phyloP scores from a whole-genome alignment of 2,113 vertebrate species.

The Varanus salvator region DNA sequence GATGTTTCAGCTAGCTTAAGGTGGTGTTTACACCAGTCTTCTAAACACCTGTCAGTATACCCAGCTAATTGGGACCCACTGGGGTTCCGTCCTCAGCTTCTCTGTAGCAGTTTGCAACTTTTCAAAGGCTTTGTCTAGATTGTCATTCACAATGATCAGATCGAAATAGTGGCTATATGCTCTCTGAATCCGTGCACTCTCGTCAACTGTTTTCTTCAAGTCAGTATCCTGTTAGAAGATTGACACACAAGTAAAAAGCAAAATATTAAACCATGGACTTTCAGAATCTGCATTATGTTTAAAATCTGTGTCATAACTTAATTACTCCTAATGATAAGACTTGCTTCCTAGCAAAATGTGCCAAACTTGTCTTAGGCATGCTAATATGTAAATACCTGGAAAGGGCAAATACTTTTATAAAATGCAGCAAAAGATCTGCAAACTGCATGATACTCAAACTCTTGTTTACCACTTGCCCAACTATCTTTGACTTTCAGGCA shows the following conservation, averaged over 20 bases:
- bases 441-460: not conserved
- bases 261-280: not conserved
- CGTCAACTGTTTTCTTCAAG: constrained; percentile 97
- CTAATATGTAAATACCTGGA: not conserved
- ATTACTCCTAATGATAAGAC: not conserved
- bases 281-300: not conserved
- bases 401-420: not conserved
- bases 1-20: constrained; percentile 52
- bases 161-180: constrained; percentile 98
- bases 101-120: constrained; percentile 91
- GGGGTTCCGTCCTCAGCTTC: constrained; percentile 86
- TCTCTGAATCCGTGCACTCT: constrained; percentile 92
- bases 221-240: constrained; percentile 87
- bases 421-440: not conserved
- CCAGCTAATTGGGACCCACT: constrained; percentile 99
- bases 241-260: constrained; percentile 12
- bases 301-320: not conserved
- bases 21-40: constrained; percentile 43
- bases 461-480: not conserved
- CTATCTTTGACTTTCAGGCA: not conserved
- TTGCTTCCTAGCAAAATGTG: not conserved
- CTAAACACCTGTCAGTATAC: constrained; percentile 85
- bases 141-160: constrained; percentile 94
- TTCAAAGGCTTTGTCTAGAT: constrained; percentile 98
- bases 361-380: not conserved